Evolutionary conservation across 2,797 vertebrate genomes (phyloP), one percentile per base, ranked within the genome.

Genomic region (Arctocebus calabarensis): DNA sequence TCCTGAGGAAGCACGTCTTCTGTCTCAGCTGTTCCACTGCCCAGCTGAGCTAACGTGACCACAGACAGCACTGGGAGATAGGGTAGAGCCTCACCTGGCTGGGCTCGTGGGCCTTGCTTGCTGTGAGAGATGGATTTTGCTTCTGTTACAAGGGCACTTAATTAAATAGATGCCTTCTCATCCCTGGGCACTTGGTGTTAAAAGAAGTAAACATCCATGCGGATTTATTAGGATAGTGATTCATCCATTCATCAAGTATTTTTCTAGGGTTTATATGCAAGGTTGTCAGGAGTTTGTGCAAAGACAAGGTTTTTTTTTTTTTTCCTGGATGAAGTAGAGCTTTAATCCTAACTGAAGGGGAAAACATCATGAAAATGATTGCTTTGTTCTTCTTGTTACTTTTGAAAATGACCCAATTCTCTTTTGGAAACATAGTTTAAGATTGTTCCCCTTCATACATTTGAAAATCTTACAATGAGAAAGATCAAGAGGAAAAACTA

Each of bases 341-440:
- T 84, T 68, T 64, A 66, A 57, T 75, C 13, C 43, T 92, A 25
- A 75, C 14, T 7, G n/a, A 77, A 74, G 66, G 55, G 70, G 73
- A 25, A 52, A 83, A 61, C 59, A 55, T 32, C 22, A 89, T 74
- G 64, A 71, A 92, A 92, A 70, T 75, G 66, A 45, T 74, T 84
- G 13, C 40, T 66, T 81, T 91, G 27, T 62, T 85, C 40, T 94
- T 90, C 61, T 32, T 88, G 81, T 52, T 82, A 6, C 64, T n/a
- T 90, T 52, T 64, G 23, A 90, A 84, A 85, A 74, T 82, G 68
- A 90, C 48, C 5, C 1, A 7, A 12, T 79, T 91, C 25, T 93
- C 45, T n/a, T 87, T 95, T 78, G 86, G 79, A 87, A 95, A 77
- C 87, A 25, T 79, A 43, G 81, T 92, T 61, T 87, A 34, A 2